Evolutionary conservation across 2,797 vertebrate genomes (phyloP), one percentile per base, ranked within the genome.

Genomic region (Carapus acus): DNA sequence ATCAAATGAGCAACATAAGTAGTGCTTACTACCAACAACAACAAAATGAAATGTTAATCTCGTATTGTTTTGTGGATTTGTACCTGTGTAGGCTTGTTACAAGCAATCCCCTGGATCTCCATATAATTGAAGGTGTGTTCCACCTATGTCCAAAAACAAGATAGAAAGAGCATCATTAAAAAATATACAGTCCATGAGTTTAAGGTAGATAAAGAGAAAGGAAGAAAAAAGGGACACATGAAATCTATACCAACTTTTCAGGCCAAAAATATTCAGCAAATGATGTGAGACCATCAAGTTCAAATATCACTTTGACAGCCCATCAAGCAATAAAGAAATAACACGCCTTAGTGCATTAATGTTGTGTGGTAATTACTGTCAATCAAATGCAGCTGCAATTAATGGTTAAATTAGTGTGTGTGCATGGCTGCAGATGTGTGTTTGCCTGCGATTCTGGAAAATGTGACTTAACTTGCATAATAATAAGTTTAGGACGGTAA

Each of bases 71-170:
- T 18, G 17, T 36, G 29, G 16, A 48, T 49, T 17, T 41, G 37
- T 87, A 90, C 88, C 88, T 90, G 88, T 58, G 85, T 87, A 9
- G 94, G 90, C 77, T 92, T 97, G 88, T 78, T 92, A 79, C 92
- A 93, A 40, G 83, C 77, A 59, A 98, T 85, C 23, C 94, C 92
- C 55, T 96, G 93, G 77, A 98, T 94, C 88, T 98, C 95, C 87
- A 98, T 78, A 74, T 96, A 98, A 86, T 92, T 98, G 84, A 98
- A 93, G 63, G 90, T 92, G 73, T 96, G 84, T 72, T 98, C 95
- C 59, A 98, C 87, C 95, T 98, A n/a, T n/a, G n/a, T n/a, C n/a
- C n/a, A 74, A 49, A 72, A 78, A 47, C 69, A 43, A 66, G 47
- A 69, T 23, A 56, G 13, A 71, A 4, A 33, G 47, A 58, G 37